Evolutionary conservation across 2,113 vertebrate genomes (phyloP).

Genomic region (Nematolebias whitei): DNA sequence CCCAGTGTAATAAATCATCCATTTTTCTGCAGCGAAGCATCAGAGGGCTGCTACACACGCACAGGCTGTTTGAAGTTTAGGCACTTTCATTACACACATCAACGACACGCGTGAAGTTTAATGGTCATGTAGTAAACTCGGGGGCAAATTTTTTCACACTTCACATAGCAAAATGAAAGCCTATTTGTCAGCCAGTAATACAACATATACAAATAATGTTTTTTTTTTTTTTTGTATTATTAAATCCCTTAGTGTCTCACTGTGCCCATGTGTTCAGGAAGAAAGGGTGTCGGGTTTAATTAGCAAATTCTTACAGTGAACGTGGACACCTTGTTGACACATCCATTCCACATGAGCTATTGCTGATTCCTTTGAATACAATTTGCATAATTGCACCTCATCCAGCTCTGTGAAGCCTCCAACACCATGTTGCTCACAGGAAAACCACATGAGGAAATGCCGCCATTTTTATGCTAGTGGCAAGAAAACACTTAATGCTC

Average conservation of each 20-base stretch:
- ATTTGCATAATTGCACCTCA: constrained; percentile 87
- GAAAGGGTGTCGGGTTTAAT: constrained; percentile 76
- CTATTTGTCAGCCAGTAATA: constrained; percentile 54
- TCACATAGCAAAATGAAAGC: constrained; percentile 57
- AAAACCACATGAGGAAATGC: constrained; percentile 54
- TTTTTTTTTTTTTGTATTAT: constrained; percentile 42
- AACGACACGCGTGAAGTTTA: constrained; percentile 69
- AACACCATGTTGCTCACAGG: constrained; percentile 68
- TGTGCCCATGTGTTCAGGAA: constrained; percentile 60
- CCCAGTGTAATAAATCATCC: constrained; percentile 70
- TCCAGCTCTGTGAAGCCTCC: constrained; percentile 65
- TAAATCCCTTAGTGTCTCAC: constrained; percentile 46
- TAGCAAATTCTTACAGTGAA: constrained; percentile 74
- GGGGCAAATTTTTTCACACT: constrained; percentile 47
- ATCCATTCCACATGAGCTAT: constrained; percentile 79
- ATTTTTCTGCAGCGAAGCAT: constrained; percentile 50
- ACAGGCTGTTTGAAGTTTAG: constrained; percentile 68
- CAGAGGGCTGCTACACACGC: constrained; percentile 32
- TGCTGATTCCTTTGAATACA: constrained; percentile 79
- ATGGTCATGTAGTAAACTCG: constrained; percentile 59
- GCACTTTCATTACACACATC: constrained; percentile 75
- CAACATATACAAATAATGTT: constrained; percentile 50
- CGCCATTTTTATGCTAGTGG: constrained; percentile 76
- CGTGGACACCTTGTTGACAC: constrained; percentile 78
- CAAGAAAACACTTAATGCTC: constrained; percentile 61